phyloP scores from a whole-genome alignment of 2,888 invertebrate genomes.

The Metacarcinus magister region DNA sequence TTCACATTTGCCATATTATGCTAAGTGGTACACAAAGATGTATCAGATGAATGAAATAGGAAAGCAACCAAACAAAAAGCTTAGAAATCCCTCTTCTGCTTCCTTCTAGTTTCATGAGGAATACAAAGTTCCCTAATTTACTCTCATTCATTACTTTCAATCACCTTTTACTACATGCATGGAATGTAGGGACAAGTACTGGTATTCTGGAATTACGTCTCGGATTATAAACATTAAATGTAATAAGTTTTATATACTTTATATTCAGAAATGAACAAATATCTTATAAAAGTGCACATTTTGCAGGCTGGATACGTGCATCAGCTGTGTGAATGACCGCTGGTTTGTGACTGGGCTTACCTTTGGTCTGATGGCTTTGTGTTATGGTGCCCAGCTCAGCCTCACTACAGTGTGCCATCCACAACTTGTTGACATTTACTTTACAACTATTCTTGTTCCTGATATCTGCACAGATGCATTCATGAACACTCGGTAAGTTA shows the following conservation, averaged over 20 bases:
- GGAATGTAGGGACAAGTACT: too few relatives aligned
- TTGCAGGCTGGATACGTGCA: conserved; percentile 76
- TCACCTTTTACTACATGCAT: too few relatives aligned
- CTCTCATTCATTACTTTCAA: not conserved
- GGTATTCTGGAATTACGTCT: too few relatives aligned
- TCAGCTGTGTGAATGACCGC: conserved; percentile 76
- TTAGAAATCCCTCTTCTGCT: not conserved
- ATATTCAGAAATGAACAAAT: not conserved
- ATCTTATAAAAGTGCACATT: not conserved
- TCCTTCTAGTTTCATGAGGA: not conserved
- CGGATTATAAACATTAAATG: not conserved
- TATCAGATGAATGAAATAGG: not conserved
- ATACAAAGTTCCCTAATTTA: not conserved
- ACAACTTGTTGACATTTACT: conserved; percentile 61
- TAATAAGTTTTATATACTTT: not conserved
- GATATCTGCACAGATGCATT: conserved; percentile 74
- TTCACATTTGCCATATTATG: not conserved
- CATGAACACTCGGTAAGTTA: conserved; percentile 70
- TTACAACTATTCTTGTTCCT: conserved; percentile 74
- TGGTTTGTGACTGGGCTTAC: conserved; percentile 78
- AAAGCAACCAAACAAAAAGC: not conserved
- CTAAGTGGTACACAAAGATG: not conserved
- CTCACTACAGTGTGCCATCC: conserved; percentile 77
- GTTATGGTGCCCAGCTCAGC: conserved; percentile 75
- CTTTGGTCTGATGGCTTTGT: conserved; percentile 61